Percentiles rank a stretch among this genome's conserved stretches.
Evolutionary conservation across 2,113 vertebrate genomes (phyloP).

Genomic region (Lagenorhynchus albirostris): DNA sequence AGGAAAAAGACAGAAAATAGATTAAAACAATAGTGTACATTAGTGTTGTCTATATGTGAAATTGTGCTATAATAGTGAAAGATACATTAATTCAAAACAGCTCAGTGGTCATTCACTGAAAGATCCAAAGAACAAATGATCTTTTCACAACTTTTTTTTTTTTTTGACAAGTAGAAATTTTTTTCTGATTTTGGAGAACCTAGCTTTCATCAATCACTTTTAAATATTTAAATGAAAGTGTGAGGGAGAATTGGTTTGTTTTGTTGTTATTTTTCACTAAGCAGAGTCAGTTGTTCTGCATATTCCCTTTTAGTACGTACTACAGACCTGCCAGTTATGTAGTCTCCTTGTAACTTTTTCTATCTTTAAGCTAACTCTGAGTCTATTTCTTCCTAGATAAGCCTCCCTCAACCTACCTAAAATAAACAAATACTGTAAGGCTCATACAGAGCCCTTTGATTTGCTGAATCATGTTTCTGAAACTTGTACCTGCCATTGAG

Average conservation of each 20-base stretch:
- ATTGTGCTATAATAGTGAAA: neutral
- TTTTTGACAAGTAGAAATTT: neutral
- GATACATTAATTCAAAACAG: neutral
- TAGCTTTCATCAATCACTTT: neutral
- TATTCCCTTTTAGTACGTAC: neutral
- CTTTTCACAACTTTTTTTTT: neutral
- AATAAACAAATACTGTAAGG: neutral
- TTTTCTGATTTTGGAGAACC: neutral
- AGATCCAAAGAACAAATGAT: neutral
- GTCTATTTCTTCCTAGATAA: neutral
- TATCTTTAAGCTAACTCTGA: neutral
- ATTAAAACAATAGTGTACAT: neutral
- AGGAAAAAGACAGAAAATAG: neutral
- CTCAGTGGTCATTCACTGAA: neutral
- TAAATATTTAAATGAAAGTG: constrained; percentile 1
- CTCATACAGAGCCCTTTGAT: neutral
- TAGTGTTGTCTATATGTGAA: neutral
- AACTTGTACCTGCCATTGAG: neutral
- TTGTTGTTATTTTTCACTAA: constrained; percentile 7
- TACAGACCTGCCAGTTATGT: neutral
- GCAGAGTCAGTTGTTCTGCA: neutral
- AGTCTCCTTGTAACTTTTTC: neutral
- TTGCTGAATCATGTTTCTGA: constrained; percentile 8
- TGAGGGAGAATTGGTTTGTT: neutral
- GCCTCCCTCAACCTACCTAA: neutral